phyloP scores from a whole-genome alignment of 2,113 vertebrate genomes.

The Stercorarius parasiticus region DNA sequence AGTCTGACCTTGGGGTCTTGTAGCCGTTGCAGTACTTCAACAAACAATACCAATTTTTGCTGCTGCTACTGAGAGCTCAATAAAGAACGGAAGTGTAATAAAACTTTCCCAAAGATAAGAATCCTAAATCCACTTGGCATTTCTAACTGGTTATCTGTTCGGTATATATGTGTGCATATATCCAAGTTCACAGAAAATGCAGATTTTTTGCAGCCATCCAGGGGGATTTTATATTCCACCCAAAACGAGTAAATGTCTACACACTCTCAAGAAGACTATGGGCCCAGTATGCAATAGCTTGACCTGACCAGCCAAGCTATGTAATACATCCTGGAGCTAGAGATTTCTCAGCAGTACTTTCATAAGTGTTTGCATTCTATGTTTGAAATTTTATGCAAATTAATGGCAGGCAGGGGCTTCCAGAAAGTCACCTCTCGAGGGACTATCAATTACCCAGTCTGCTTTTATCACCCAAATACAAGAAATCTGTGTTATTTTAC shows the following conservation, averaged over 20 bases:
- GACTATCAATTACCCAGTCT: neutral
- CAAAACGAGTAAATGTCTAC: neutral
- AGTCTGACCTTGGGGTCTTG: neutral
- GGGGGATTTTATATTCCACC: neutral
- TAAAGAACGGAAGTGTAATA: neutral
- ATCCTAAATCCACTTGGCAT: neutral
- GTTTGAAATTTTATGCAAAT: conserved; percentile 17
- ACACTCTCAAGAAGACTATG: neutral
- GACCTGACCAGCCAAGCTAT: neutral
- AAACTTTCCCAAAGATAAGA: neutral
- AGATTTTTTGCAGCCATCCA: neutral
- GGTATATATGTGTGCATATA: neutral
- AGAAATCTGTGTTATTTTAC: neutral
- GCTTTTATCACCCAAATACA: neutral
- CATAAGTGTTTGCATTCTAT: neutral
- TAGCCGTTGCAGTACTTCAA: neutral
- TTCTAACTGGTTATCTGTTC: neutral
- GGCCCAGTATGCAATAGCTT: neutral
- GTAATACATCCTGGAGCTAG: neutral
- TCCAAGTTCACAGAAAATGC: neutral
- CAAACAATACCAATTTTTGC: neutral
- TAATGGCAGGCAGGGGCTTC: neutral
- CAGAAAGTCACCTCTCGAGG: neutral
- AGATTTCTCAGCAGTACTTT: neutral
- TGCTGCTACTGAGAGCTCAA: neutral